Conservation (phyloP, 1,140 invertebrate species). For the Choristoneura fumiferana region DNA sequence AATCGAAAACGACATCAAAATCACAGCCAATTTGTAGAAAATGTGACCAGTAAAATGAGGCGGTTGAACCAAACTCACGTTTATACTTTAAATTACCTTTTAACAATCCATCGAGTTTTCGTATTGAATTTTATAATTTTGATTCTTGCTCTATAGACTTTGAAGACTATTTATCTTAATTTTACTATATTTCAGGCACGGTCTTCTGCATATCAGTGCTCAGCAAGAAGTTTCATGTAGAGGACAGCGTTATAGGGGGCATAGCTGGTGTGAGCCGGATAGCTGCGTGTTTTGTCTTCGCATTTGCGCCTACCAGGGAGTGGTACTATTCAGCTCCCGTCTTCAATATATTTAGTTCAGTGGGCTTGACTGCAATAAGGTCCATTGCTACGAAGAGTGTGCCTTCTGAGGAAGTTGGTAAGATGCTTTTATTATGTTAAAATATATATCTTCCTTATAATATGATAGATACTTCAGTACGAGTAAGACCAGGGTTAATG, state of each 20-base stretch:
- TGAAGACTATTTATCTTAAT: too few species aligned
- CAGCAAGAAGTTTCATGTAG: constrained; percentile 60
- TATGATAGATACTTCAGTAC: too few species aligned
- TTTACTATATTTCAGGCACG: constrained; percentile 69
- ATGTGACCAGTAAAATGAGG: too few species aligned
- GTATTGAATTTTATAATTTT: too few species aligned
- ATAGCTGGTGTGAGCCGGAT: constrained; percentile 74
- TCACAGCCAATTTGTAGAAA: too few species aligned
- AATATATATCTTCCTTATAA: too few species aligned
- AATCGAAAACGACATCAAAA: too few species aligned
- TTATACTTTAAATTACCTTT: too few species aligned
- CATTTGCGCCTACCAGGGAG: constrained; percentile 62
- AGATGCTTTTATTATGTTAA: constrained; percentile 22
- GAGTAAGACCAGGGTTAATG: too few species aligned
- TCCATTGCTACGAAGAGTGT: constrained; percentile 80
- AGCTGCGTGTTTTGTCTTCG: constrained; percentile 70
- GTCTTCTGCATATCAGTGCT: constrained; percentile 69
- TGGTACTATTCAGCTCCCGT: constrained; percentile 73
- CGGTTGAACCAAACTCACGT: too few species aligned
- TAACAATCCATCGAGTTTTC: too few species aligned
- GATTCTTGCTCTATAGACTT: too few species aligned
- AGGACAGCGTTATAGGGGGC: constrained; percentile 69
- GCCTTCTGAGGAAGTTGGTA: constrained; percentile 75
- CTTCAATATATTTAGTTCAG: constrained; percentile 79
- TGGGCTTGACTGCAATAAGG: constrained; percentile 77